Evolutionary conservation across 1,140 invertebrate genomes (phyloP), one percentile per base, ranked within the genome.

Genomic region (Meloidogyne exigua): DNA sequence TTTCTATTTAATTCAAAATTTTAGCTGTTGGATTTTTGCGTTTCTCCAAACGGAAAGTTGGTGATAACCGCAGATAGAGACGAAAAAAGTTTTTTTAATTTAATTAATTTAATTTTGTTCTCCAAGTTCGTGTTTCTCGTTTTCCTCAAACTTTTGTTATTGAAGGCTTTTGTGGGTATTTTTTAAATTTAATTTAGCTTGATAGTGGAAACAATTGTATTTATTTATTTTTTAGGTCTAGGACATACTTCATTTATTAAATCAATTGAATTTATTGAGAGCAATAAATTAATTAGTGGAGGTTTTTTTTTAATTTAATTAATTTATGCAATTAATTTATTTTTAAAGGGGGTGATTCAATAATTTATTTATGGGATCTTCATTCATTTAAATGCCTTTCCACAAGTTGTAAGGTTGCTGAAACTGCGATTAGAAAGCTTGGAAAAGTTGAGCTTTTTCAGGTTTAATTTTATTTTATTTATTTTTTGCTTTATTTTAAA

Each of bases 191-290:
- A 36, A 36, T 3, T 68, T 68, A 32, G 28, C 18, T 32, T n/a
- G 10, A 28, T 66, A 66, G n/a, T n/a, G n/a, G n/a, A n/a, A n/a
- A n/a, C n/a, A n/a, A n/a, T n/a, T n/a, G n/a, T n/a, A n/a, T n/a
- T n/a, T n/a, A 5, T 42, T 49, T 49, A 18, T 49, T 18, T 18
- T 49, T 18, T 18, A 28, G 39, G 21, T 49, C 39, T 80, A 13
- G 77, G 77, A 1, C 77, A 78, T 18, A 68, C 76, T 62, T 44
- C 77, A 15, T 78, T 78, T 70, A 66, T 78, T 57, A 80, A 62
- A 39, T 69, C 76, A 62, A 42, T 78, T 25, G 75, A 42, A 23
- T 72, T 36, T 42, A 32, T 79, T 32, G 28, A 66, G 13, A 42
- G 67, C 13, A 42, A 74, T 42, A 36, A 68, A 44, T 76, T 66